These are phyloP conservation scores for Acronicta leporina DNA, from an alignment of 2,888 invertebrate species.

Conservation along the genomic window DNA sequence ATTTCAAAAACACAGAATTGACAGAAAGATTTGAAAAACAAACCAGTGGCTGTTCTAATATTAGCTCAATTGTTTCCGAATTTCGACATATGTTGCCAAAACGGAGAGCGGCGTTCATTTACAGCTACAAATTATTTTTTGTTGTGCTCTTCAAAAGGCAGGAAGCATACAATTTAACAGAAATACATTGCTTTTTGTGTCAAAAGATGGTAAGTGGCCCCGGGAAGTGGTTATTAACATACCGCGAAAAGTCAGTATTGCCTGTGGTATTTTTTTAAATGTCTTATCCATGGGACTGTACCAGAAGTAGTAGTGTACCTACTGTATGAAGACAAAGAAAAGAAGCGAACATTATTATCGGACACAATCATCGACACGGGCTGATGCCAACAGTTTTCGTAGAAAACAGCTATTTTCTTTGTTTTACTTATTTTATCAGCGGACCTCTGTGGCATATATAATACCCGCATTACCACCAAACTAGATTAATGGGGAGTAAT, in stretches of 20 bases:
- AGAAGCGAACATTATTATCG: not conserved
- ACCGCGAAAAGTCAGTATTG: conserved; percentile 16
- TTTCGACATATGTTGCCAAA: conserved; percentile 17
- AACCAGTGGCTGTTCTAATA: conserved; percentile 11
- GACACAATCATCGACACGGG: not conserved
- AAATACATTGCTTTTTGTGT: conserved; percentile 31
- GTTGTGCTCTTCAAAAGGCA: conserved; percentile 28
- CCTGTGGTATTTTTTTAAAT: not conserved
- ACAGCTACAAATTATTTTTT: conserved; percentile 13
- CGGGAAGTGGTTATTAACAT: conserved; percentile 38
- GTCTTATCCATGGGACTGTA: not conserved
- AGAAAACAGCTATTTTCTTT: not conserved
- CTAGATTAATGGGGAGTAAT: not conserved
- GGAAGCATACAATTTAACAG: conserved; percentile 40
- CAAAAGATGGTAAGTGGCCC: conserved; percentile 33
- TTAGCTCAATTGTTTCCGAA: conserved; percentile 10
- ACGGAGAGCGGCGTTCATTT: conserved; percentile 9
- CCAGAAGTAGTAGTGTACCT: not conserved
- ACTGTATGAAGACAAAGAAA: conserved; percentile 1
- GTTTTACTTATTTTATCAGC: no score
- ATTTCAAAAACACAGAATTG: not conserved
- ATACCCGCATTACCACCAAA: not conserved
- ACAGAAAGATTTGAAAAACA: not conserved
- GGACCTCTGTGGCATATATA: not conserved
- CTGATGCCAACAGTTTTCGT: not conserved